Evolutionary conservation across 2,113 vertebrate species (phyloP), one percentile per base, ranked within the genome.

Genomic region (Lamprotornis superbus): DNA sequence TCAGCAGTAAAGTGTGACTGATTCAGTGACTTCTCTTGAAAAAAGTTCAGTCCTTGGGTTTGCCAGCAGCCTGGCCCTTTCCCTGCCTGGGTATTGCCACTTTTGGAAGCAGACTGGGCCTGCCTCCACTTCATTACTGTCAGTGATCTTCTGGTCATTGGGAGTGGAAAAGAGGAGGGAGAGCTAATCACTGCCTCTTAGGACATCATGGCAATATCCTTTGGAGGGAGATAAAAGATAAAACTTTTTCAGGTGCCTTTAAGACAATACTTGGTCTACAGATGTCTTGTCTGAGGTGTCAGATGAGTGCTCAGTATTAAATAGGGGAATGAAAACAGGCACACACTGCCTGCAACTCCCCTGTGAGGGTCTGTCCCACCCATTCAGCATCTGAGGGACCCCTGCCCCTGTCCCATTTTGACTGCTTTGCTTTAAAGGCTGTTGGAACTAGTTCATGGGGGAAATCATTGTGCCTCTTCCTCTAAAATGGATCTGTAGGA

Each of bases 401-500:
- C 33, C n/a, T 83, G 77, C n/a, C 47, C 74, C 37, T 84, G 14
- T 35, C 63, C 59, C 59, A 59, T 74, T 96, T 84, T 83, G 59
- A 83, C 42, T 87, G 40, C 56, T 86, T 77, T 59, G 70, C 89
- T 77, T 94, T 97, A 93, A 92, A 95, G 83, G 46, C 87, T 86
- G 55, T 39, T 56, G 64, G 86, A 95, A 59, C 37, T 67, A 64
- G 78, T 82, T 94, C 68, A 68, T 6, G 10, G 37, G 5, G 76
- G 17, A 50, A 90, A 96, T 97, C 93, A 70, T 96, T 95, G 91
- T 97, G 94, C 74, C 86, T 96, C 94, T 95, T 96, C 75, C 84
- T 97, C 94, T 79, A 95, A 97, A 97, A 97, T 46, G 95, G 95
- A 97, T 90, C 96, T 91, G 97, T 97, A 96, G 98, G 98, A 98